These are phyloP conservation scores for Sternotherus odoratus DNA, from an alignment of 2,797 vertebrate species.

Conservation along the genomic window DNA sequence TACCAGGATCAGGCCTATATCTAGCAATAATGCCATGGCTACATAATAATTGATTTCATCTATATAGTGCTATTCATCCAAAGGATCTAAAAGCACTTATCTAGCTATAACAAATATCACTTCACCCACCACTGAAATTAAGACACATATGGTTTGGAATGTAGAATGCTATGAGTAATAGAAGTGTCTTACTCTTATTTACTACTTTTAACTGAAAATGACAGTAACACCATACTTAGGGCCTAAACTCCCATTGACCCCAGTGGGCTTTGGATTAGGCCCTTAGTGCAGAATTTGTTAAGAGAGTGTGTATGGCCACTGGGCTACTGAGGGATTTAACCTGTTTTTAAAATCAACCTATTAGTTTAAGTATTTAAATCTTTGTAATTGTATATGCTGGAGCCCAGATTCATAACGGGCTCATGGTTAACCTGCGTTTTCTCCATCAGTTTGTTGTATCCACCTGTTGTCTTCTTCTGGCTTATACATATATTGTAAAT, in stretches of 20 bases:
- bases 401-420: neutral
- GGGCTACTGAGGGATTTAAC: neutral
- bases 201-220: neutral
- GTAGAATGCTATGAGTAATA: neutral
- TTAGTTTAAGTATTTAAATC: neutral
- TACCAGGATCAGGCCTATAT: neutral
- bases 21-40: neutral
- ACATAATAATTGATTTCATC: neutral
- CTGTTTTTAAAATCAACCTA: neutral
- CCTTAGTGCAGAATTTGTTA: neutral
- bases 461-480: neutral
- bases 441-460: neutral
- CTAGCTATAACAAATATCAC: neutral
- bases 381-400: neutral
- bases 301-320: neutral
- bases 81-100: constrained; percentile 12
- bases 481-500: neutral
- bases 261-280: neutral
- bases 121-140: neutral
- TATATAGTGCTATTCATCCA: neutral
- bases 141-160: neutral
- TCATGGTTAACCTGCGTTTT: neutral
- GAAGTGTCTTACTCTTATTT: neutral
- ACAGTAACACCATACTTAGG: neutral
- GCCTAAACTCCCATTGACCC: neutral